Evolutionary conservation across 2,797 vertebrate species (phyloP), one percentile per base, ranked within the genome.

Genomic region (Melanotaenia maccullochi): DNA sequence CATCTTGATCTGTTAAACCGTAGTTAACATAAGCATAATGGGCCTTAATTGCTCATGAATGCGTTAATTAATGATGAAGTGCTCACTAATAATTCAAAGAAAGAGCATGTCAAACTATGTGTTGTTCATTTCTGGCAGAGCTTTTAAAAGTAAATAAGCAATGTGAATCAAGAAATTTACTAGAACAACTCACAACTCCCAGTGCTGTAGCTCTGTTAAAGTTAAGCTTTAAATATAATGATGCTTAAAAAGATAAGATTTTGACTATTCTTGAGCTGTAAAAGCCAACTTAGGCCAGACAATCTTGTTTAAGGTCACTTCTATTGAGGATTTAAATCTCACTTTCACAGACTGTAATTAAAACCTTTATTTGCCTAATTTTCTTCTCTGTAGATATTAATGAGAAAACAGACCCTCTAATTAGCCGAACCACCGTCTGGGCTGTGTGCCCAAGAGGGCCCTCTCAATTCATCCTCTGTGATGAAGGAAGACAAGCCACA

Each of bases 381-480:
- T 91, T 90, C 84, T 86, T 84, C 72, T 77, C 90, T 87, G 88
- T 85, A 90, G 91, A 81, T 86, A 90, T 91, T 93, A 94, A 92
- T 91, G 87, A 88, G 91, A 90, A 93, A 93, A 90, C 89, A 90
- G 82, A 80, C 60, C 74, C 68, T 82, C 84, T 92, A 93, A 94
- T 94, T 92, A 91, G 91, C 81, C 78, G 84, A 90, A 87, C 79
- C 85, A 81, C 85, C 85, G 82, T 73, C 87, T 88, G 89, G 90
- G 91, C 91, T 84, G 66, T 36, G 65, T 90, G 93, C 92, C 93
- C 91, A 90, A 85, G 71, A 89, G 87, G 89, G 83, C 81, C 78
- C 84, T 89, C 82, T 90, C 91, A 88, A 89, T 91, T 92, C 88
- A 93, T 88, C 82, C 72, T 83, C 76, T 75, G 81, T 85, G 85